These are phyloP conservation scores for Lathronympha strigana DNA, from an alignment of 2,888 invertebrate genomes.

Conservation along the genomic window DNA sequence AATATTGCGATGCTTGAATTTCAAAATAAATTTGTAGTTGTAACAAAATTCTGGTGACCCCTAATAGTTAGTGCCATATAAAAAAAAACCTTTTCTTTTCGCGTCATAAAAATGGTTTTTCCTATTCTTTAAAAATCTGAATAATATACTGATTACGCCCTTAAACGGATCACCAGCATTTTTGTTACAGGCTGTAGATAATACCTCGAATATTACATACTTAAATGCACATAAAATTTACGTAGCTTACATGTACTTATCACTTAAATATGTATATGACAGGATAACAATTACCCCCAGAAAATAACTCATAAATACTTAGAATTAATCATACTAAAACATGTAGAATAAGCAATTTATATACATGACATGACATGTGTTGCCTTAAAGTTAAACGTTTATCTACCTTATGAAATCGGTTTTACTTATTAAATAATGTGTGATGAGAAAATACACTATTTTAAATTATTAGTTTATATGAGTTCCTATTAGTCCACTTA, in stretches of 20 bases:
- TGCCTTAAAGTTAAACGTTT: neutral
- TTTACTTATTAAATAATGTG: neutral
- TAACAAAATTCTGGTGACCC: too few species aligned
- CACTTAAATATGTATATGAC: neutral
- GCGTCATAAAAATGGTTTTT: too few species aligned
- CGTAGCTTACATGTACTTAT: neutral
- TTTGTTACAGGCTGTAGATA: too few species aligned
- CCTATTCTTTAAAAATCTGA: too few species aligned
- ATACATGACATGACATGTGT: conserved; percentile 4
- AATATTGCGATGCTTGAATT: too few species aligned
- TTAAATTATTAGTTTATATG: neutral
- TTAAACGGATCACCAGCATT: too few species aligned
- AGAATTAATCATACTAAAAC: neutral
- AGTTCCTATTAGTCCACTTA: neutral
- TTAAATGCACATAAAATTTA: neutral
- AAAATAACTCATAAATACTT: conserved; percentile 6
- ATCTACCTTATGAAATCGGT: neutral
- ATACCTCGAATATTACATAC: too few species aligned
- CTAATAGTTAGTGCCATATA: too few species aligned
- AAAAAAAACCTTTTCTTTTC: too few species aligned
- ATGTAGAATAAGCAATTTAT: neutral
- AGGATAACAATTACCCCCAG: neutral
- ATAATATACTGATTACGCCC: too few species aligned
- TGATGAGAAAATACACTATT: conserved; percentile 20
- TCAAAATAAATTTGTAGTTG: too few species aligned